Evolutionary conservation across 2,113 vertebrate species (phyloP), one percentile per base, ranked within the genome.

Genomic region (Chaenogobius annularis): DNA sequence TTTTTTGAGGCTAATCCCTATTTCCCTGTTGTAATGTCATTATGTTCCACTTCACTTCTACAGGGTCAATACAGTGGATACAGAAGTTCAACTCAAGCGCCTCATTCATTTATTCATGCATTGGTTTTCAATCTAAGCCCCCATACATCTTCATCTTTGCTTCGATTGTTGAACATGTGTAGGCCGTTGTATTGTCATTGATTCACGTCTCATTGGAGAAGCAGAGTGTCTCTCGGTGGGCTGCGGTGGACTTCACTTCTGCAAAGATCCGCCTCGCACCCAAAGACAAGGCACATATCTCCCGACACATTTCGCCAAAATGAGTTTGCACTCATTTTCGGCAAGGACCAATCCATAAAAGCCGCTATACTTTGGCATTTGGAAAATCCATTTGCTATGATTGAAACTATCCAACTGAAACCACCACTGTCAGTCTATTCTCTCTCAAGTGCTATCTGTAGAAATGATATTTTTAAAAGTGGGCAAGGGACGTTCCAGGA

Each of bases 361-460:
- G 64, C 43, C 35, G 64, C 64, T 66, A 31, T 35, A 66, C 43
- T 47, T 66, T 66, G 64, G 64, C 64, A 66, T 66, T 66, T 66
- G 64, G 64, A 66, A 47, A 66, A 66, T 66, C 64, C 64, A 66
- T 66, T 66, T 66, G 44, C 64, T 23, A 23, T 66, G 64, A 66
- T 66, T 66, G 64, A 66, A 66, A 46, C 40, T 66, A 66, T 66
- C 44, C 64, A 47, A 26, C 43, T 66, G 64, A 66, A 66, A 46
- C 64, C 64, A 46, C 64, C 64, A 66, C 40, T 46, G 43, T 66
- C 63, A 66, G 63, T 66, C 64, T 22, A 20, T 66, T 66, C 63
- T 22, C 40, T 66, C 63, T 66, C 11, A 47, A 66, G 40, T 66
- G 43, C 64, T 66, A 66, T 66, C 64, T 66, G 44, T 26, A 63